phyloP scores from a whole-genome alignment of 2,888 invertebrate genomes.

The Mechanitis mazaeus region DNA sequence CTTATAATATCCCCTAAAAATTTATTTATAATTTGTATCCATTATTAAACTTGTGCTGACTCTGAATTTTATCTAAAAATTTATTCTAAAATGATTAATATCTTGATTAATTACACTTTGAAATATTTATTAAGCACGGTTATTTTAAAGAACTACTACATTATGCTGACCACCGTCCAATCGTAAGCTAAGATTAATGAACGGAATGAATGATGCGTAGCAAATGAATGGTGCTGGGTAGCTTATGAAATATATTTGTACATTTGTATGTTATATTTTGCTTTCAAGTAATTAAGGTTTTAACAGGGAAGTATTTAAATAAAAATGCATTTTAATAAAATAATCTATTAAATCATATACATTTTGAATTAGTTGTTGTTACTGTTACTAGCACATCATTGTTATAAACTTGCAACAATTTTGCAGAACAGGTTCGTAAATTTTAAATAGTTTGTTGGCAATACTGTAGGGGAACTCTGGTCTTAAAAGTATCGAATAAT shows the following conservation, averaged over 20 bases:
- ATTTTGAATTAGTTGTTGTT: too few species aligned
- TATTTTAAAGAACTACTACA: constrained; percentile 2
- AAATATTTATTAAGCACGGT: too few species aligned
- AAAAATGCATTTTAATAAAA: too few species aligned
- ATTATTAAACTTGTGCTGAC: too few species aligned
- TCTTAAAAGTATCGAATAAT: background rate
- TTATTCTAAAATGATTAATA: too few species aligned
- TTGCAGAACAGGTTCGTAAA: background rate
- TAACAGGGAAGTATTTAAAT: too few species aligned
- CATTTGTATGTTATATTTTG: background rate
- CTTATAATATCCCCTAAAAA: constrained; percentile 6
- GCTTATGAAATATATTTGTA: constrained; percentile 2
- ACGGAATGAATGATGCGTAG: constrained; percentile 6
- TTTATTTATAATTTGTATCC: too few species aligned
- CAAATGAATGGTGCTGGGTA: constrained; percentile 8
- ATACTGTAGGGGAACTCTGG: background rate
- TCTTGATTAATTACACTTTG: too few species aligned
- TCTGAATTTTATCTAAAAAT: too few species aligned
- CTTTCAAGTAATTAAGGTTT: background rate
- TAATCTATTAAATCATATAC: too few species aligned
- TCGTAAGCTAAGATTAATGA: constrained; percentile 12
- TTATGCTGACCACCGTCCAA: constrained; percentile 12
- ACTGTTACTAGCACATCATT: background rate
- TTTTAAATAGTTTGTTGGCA: background rate
- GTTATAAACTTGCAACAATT: background rate